Evolutionary conservation across 35 echinoderm and acorn worm species (phyloP).

Genomic region (Strongylocentrotus purpuratus): DNA sequence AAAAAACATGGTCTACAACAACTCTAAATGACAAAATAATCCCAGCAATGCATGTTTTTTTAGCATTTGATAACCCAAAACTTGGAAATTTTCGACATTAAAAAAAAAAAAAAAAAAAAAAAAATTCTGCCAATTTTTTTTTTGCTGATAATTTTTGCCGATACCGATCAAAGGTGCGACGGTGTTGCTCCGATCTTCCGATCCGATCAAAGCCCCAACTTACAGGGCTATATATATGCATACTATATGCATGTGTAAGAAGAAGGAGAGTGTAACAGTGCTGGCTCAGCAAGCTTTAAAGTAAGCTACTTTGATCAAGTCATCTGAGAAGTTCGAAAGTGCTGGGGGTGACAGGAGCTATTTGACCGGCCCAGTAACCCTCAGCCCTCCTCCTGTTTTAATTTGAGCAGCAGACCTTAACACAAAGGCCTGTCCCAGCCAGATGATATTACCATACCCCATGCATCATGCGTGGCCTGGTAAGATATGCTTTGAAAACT

Average conservation of each 20-base stretch:
- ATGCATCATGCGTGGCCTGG: not conserved
- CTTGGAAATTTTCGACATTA: too few species aligned
- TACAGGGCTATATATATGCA: too few species aligned
- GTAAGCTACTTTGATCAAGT: not conserved
- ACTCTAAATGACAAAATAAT: too few species aligned
- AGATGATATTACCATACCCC: conserved; percentile 1
- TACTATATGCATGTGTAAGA: not conserved
- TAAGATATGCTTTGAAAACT: not conserved
- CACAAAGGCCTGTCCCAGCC: not conserved
- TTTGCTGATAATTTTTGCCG: too few species aligned
- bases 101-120: too few species aligned
- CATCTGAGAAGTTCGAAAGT: not conserved
- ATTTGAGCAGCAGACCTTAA: not conserved
- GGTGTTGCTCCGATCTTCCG: too few species aligned
- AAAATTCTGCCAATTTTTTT: too few species aligned
- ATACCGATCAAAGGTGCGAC: too few species aligned
- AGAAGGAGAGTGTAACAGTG: not conserved
- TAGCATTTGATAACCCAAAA: too few species aligned
- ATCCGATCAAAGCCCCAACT: too few species aligned
- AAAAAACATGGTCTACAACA: too few species aligned
- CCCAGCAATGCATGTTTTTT: too few species aligned
- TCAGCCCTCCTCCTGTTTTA: not conserved
- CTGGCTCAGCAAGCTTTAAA: not conserved
- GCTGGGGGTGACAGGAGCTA: not conserved
- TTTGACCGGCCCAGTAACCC: conserved; percentile 5